These are phyloP conservation scores for Odontomachus brunneus DNA, from an alignment of 1,140 invertebrate genomes.

Conservation along the genomic window DNA sequence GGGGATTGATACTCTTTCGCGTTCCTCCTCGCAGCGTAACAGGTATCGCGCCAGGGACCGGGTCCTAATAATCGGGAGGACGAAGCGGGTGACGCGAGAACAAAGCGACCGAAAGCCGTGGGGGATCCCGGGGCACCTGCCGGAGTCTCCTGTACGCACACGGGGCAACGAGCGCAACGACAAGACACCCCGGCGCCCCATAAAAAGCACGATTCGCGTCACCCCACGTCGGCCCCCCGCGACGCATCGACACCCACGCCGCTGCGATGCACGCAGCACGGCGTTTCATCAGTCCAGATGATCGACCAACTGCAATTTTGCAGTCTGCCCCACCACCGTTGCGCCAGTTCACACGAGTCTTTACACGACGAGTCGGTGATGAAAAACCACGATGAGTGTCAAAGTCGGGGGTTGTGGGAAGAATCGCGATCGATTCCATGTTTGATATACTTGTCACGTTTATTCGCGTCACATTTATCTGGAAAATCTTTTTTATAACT, in stretches of 20 bases:
- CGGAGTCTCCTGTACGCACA: constrained; percentile 44
- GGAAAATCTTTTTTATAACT: background rate
- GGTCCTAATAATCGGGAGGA: constrained; percentile 61
- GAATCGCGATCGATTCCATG: too few species aligned
- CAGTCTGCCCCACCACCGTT: background rate
- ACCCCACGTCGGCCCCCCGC: constrained; percentile 65
- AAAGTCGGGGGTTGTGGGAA: too few species aligned
- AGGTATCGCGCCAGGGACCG: constrained; percentile 12
- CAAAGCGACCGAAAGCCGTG: constrained; percentile 50
- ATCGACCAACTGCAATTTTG: constrained; percentile 49
- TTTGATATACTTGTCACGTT: background rate
- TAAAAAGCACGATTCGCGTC: constrained; percentile 69
- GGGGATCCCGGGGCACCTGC: constrained; percentile 66
- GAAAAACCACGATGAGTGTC: background rate
- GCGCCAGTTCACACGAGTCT: too few species aligned
- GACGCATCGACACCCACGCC: constrained; percentile 64
- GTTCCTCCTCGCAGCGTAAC: constrained; percentile 5
- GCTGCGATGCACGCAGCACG: constrained; percentile 46
- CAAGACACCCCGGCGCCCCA: constrained; percentile 66
- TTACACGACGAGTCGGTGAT: background rate
- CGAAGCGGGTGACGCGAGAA: constrained; percentile 29
- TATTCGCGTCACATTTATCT: background rate
- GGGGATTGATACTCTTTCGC: constrained; percentile 18
- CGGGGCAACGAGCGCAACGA: constrained; percentile 65
- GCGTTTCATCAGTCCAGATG: constrained; percentile 55